Conservation (phyloP, 2,888 invertebrate species). For the Hartigia nigra region DNA sequence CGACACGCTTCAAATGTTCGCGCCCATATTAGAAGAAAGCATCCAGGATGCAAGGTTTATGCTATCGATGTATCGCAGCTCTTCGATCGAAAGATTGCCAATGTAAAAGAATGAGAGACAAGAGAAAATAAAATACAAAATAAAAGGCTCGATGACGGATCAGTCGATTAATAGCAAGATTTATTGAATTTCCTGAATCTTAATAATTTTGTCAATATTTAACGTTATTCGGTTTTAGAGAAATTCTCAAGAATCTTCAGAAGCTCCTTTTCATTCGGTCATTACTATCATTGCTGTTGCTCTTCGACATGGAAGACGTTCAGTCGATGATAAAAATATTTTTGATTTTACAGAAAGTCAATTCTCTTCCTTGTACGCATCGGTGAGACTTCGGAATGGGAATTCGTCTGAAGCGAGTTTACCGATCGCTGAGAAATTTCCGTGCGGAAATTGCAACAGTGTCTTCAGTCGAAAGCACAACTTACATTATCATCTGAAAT, state of each 20-base stretch:
- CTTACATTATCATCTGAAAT: conserved; percentile 50
- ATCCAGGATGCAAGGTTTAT: conserved; percentile 23
- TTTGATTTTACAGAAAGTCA: neutral
- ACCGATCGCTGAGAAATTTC: neutral
- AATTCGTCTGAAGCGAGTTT: neutral
- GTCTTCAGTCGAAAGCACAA: conserved; percentile 54
- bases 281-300: neutral
- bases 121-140: neutral
- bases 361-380: neutral
- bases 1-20: conserved; percentile 32
- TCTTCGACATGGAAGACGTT: neutral
- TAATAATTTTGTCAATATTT: neutral
- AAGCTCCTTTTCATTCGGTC: neutral
- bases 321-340: neutral
- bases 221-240: neutral
- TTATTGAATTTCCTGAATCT: neutral
- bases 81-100: neutral
- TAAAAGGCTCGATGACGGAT: neutral
- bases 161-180: neutral
- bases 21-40: conserved; percentile 22
- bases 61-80: conserved; percentile 36
- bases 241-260: neutral
- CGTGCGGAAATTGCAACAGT: conserved; percentile 47
- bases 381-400: neutral
- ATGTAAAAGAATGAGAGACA: neutral